Percentiles rank a stretch among this genome's conserved stretches.
These are phyloP conservation scores for Calameuta filiformis DNA, from an alignment of 2,888 invertebrate species.

Conservation along the genomic window DNA sequence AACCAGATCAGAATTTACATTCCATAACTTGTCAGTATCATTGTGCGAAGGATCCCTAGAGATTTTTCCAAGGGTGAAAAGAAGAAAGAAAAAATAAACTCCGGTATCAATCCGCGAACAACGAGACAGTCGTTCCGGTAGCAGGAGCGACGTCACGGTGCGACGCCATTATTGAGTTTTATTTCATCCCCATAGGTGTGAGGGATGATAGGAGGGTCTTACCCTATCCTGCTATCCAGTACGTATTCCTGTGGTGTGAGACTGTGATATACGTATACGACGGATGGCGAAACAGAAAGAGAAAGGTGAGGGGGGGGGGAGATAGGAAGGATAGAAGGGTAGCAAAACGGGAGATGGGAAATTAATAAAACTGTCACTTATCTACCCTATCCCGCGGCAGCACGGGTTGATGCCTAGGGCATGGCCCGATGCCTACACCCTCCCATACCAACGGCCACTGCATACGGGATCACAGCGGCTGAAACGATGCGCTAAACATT, in stretches of 20 bases:
- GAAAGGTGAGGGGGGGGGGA: constrained; percentile 7
- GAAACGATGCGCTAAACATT: constrained; percentile 66
- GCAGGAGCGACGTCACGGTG: background rate
- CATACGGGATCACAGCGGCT: constrained; percentile 44
- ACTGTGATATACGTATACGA: constrained; percentile 11
- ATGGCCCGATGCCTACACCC: background rate
- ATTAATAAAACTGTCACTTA: constrained; percentile 84
- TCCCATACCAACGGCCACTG: constrained; percentile 19
- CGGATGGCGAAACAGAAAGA: constrained; percentile 15
- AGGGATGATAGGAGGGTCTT: background rate
- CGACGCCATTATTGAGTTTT: constrained; percentile 53
- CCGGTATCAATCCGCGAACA: background rate
- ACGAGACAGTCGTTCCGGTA: background rate
- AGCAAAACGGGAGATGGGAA: constrained; percentile 69
- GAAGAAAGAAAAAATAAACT: no score
- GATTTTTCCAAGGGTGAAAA: no score
- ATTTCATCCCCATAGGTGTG: constrained; percentile 34
- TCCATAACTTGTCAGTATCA: no score
- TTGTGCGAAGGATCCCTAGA: no score
- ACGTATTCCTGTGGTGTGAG: no score
- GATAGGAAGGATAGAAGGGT: constrained; percentile 25
- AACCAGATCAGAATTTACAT: no score
- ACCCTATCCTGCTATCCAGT: background rate
- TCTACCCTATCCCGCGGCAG: constrained; percentile 60
- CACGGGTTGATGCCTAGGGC: background rate